These are phyloP conservation scores for Limenitis camilla DNA, from an alignment of 2,888 invertebrate genomes.

Conservation along the genomic window DNA sequence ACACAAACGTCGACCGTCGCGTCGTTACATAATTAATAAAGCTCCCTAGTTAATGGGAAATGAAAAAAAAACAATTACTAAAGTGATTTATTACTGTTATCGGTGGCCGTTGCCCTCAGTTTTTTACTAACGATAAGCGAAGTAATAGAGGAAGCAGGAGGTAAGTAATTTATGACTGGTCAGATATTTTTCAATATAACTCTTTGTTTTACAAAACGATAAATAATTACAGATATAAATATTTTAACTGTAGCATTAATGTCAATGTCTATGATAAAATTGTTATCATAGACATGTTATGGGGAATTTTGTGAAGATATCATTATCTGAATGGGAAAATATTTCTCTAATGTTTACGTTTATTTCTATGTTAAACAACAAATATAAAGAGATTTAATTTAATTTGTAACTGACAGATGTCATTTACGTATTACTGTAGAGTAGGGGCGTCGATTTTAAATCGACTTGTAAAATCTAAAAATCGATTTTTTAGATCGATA, in stretches of 20 bases:
- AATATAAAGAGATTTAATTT: too few species aligned
- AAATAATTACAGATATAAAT: constrained; percentile 27
- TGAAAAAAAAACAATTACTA: constrained; percentile 32
- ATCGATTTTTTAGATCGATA: too few species aligned
- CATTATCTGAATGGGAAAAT: too few species aligned
- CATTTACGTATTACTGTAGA: too few species aligned
- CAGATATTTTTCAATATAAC: constrained; percentile 43
- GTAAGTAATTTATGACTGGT: constrained; percentile 40
- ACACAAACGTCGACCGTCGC: constrained; percentile 9
- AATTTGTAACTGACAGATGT: too few species aligned
- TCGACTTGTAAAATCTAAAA: too few species aligned
- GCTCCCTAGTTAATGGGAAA: constrained; percentile 17
- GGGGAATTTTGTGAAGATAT: too few species aligned
- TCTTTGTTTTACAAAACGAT: constrained; percentile 27
- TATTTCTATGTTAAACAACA: too few species aligned
- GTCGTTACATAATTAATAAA: constrained; percentile 22
- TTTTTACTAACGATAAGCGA: constrained; percentile 57
- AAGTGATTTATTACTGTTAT: constrained; percentile 54
- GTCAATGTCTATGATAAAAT: too few species aligned
- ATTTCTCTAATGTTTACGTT: too few species aligned
- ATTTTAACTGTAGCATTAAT: constrained; percentile 16
- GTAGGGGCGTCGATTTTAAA: too few species aligned
- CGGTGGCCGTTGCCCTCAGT: constrained; percentile 40
- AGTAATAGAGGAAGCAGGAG: constrained; percentile 44
- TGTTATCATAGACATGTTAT: too few species aligned